phyloP scores from a whole-genome alignment of 2,797 vertebrate species.

The Coccyzus lansbergi region DNA sequence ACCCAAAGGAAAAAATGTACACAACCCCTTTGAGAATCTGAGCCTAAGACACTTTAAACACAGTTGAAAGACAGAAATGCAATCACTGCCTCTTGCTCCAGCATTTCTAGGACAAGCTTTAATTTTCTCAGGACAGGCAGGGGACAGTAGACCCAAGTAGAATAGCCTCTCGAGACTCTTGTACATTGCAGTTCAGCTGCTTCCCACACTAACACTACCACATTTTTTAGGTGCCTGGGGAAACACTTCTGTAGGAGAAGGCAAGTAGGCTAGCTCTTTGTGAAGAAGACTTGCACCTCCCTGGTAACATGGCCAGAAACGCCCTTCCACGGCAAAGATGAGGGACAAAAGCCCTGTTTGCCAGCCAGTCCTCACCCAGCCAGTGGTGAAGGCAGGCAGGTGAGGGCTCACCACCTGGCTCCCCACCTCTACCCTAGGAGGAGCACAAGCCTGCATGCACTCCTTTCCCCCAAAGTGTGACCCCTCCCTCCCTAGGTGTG shows the following conservation, averaged over 20 bases:
- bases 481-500: no score
- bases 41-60: not conserved
- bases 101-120: rapidly evolving
- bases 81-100: rapidly evolving
- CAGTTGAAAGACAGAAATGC: not conserved
- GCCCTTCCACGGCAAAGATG: not conserved
- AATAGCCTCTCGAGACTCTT: rapidly evolving
- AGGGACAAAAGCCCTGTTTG: not conserved
- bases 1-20: not conserved
- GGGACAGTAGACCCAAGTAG: rapidly evolving
- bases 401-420: rapidly evolving
- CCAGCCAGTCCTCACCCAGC: no score
- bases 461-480: no score
- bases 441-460: no score
- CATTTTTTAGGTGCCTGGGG: not conserved
- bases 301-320: rapidly evolving
- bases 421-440: no score
- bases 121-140: rapidly evolving
- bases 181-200: not conserved
- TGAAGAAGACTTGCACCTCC: not conserved
- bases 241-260: rapidly evolving
- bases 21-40: rapidly evolving
- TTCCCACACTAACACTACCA: rapidly evolving
- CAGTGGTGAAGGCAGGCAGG: rapidly evolving
- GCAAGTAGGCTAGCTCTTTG: not conserved